Base-by-base conservation (phyloP, 2,888 invertebrate genomes). In the Chirona hameri region DNA sequence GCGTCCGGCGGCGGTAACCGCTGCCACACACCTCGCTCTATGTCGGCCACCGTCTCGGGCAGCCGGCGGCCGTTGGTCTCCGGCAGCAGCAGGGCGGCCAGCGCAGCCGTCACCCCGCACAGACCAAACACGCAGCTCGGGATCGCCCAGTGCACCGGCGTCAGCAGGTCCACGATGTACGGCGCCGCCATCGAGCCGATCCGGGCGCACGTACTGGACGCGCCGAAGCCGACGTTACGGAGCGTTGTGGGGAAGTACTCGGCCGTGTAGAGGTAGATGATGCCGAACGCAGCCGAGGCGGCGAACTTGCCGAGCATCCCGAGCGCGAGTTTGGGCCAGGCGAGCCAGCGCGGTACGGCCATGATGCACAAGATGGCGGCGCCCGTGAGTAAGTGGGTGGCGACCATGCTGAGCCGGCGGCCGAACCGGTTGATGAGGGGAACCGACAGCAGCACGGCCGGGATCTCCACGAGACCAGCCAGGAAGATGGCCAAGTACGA, bases 231-330 rank as follows among this genome's bases (percentile, higher is more conserved):
- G 72, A 94, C 92, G 87, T 96, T 96, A 55, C 97, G 91, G 0
- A 96, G 93, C 2, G 95, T 93, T 0, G 97, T 97, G 0, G 97
- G 97, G 87, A 95, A 96, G 24, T 96, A 88, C 88, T 97, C 97
- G 0, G 85, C 95, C 95, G 0, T 93, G 88, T 94, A 97, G 27
- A 97, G 91, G 87, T 96, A 97, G 9, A 94, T 93, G 2, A 94
- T 93, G 1, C 95, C 94, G 87, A 96, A 97, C 0, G 93, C 91
- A 76, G 95, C 91, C 27, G 94, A 93, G 88, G 94, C 92, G 21
- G 95, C 94, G 86, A 94, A 93, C 84, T 96, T 92, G 0, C 94
- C 95, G 76, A 92, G 87, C 85, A 93, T 92, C 65, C 94, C 93
- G 69, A 95, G 90, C 14, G 91, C 88, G 4, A 93, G 89, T 85